Evolutionary conservation across 37 sponge, comb jelly and placozoan genomes (phyloP).

Genomic region (Petrosia ficiformis): DNA sequence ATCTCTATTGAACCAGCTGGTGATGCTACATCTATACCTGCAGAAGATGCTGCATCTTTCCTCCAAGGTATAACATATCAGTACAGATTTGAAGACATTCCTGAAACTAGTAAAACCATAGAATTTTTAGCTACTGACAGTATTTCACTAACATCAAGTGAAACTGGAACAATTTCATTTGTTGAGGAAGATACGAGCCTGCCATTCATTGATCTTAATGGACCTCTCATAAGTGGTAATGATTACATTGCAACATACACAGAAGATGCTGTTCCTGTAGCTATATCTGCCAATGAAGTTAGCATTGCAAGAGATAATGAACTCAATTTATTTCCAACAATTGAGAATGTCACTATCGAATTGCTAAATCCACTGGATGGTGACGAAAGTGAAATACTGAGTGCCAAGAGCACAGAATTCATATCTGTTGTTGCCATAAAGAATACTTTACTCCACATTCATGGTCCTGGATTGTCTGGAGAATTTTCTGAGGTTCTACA

Average conservation of each 20-base stretch:
- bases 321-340: conserved; percentile 18
- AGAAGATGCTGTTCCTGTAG: conserved; percentile 45
- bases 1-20: conserved; percentile 8
- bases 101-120: conserved; percentile 13
- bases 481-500: conserved; percentile 31
- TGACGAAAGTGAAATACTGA: conserved; percentile 24
- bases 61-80: conserved; percentile 40
- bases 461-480: conserved; percentile 41
- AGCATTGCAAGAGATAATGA: conserved; percentile 1
- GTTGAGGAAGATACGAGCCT: conserved; percentile 28
- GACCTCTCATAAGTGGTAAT: conserved; percentile 21
- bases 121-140: conserved; percentile 11
- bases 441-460: conserved; percentile 9
- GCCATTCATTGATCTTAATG: conserved; percentile 55
- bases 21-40: conserved; percentile 1
- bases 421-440: conserved; percentile 9
- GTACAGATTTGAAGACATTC: conserved; percentile 38
- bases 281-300: background rate
- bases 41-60: conserved; percentile 20
- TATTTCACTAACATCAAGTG: background rate
- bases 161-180: conserved; percentile 31
- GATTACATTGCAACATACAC: conserved; percentile 25
- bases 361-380: conserved; percentile 23
- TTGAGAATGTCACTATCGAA: conserved; percentile 17
- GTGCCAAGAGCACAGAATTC: background rate